Percentiles rank a stretch among this genome's conserved stretches.
Evolutionary conservation across 2,888 invertebrate genomes (phyloP).

Genomic region (Drosophila lacicola): DNA sequence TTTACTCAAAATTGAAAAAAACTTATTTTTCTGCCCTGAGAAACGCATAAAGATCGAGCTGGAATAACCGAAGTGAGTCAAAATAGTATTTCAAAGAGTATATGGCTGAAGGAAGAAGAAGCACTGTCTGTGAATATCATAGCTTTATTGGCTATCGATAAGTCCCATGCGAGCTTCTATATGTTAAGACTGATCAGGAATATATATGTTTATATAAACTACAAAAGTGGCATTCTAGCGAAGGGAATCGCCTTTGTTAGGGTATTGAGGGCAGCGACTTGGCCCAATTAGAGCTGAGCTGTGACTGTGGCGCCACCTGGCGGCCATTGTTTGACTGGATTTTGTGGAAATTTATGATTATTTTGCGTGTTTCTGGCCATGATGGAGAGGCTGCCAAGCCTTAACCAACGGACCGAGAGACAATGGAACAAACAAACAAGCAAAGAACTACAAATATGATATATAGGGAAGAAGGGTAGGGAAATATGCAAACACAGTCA

Average conservation of each 20-base stretch:
- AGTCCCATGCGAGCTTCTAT: no score
- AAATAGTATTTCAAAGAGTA: no score
- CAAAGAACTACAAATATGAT: conserved; percentile 22
- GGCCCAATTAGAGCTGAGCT: conserved; percentile 26
- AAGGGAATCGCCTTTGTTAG: not conserved
- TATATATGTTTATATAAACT: no score
- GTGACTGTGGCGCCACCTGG: conserved; percentile 44
- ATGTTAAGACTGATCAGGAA: no score
- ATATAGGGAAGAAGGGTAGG: conserved; percentile 2
- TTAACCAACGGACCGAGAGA: conserved; percentile 18
- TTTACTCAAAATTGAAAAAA: no score
- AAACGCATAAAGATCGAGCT: no score
- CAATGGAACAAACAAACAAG: conserved; percentile 16
- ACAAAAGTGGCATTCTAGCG: no score
- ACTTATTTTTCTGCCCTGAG: no score
- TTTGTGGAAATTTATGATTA: conserved; percentile 60
- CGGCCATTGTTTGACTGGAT: conserved; percentile 42
- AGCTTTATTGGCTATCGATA: no score
- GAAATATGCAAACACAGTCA: conserved; percentile 6
- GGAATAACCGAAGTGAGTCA: no score
- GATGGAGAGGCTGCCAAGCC: conserved; percentile 45
- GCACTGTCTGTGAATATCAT: no score
- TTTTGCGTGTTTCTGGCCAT: conserved; percentile 58
- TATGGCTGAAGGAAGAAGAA: no score
- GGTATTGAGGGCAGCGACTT: not conserved